Evolutionary conservation across 2,113 vertebrate species (phyloP).

Genomic region (Chlorocebus sabaeus): DNA sequence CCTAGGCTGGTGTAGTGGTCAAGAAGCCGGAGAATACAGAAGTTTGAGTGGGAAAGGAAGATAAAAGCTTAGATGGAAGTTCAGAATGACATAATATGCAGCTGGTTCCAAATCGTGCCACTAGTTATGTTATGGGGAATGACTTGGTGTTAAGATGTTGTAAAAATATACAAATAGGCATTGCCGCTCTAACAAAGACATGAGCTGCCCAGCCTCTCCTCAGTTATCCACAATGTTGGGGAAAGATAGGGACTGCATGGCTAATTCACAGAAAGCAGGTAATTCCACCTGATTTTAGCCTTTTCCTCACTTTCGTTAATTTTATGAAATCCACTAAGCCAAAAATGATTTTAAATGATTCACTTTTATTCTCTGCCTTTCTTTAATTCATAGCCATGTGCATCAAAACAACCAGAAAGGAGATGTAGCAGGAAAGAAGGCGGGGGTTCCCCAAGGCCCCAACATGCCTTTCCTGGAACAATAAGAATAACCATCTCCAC

Average conservation of each 20-base stretch:
- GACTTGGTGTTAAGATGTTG: background rate
- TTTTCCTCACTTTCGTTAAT: background rate
- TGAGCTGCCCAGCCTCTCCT: background rate
- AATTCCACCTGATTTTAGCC: background rate
- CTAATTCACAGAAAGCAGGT: background rate
- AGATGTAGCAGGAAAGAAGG: background rate
- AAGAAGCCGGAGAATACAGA: background rate
- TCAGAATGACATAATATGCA: background rate
- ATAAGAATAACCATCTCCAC: background rate
- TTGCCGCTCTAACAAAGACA: background rate
- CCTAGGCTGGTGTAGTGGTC: background rate
- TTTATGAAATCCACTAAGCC: background rate
- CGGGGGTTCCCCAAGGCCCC: accelerated
- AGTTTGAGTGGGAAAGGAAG: too few relatives aligned
- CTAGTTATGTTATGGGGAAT: background rate
- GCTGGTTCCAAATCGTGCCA: background rate
- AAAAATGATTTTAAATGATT: background rate
- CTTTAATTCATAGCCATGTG: background rate
- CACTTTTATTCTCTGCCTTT: background rate
- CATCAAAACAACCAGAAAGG: background rate
- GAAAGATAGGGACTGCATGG: accelerated
- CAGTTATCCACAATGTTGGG: background rate
- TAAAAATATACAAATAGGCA: background rate
- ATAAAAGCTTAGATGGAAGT: background rate
- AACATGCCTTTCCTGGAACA: background rate